These are phyloP conservation scores for Ginglymostoma cirratum DNA, from an alignment of 2,113 vertebrate species.

Conservation along the genomic window DNA sequence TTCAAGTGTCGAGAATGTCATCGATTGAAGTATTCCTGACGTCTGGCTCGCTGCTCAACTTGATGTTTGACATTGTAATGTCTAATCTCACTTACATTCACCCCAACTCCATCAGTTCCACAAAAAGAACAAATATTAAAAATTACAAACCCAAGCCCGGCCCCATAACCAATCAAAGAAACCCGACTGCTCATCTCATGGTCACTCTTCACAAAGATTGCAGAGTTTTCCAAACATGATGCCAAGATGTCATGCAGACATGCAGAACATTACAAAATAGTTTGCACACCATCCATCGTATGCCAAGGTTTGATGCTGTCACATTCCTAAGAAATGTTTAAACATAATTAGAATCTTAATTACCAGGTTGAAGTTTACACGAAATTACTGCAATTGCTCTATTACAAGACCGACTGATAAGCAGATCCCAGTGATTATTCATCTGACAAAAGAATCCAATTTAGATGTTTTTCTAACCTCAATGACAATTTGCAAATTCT, in stretches of 20 bases:
- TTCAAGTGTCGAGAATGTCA: background rate
- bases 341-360: conserved; percentile 7
- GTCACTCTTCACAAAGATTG: background rate
- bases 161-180: too few species aligned
- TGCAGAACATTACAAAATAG: background rate
- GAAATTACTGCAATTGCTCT: conserved; percentile 8
- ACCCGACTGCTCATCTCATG: background rate
- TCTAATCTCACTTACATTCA: background rate
- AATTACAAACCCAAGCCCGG: background rate
- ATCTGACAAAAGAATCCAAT: background rate
- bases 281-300: background rate
- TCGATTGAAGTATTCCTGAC: background rate
- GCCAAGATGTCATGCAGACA: background rate
- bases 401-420: background rate
- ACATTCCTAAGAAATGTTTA: conserved; percentile 10
- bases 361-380: background rate
- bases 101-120: background rate
- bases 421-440: background rate
- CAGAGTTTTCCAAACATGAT: background rate
- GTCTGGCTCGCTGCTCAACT: background rate
- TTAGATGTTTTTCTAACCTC: background rate
- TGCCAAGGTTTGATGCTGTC: background rate
- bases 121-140: background rate
- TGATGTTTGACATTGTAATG: background rate
- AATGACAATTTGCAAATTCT: background rate